phyloP scores from a whole-genome alignment of 2,888 invertebrate genomes.

The Ernsta delagoae region DNA sequence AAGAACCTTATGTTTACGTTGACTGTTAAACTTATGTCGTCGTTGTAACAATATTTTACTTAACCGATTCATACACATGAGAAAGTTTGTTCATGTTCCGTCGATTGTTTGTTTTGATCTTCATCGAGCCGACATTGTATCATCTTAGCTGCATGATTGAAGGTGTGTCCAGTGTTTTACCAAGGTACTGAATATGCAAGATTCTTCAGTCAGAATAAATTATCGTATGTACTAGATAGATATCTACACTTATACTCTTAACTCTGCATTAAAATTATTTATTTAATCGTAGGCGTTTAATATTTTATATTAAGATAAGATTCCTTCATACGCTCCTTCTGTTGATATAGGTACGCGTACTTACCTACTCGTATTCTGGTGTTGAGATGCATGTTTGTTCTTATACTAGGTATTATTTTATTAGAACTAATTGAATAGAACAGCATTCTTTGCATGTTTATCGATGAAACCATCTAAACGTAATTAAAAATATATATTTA shows the following conservation, averaged over 20 bases:
- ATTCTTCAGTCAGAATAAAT: neutral
- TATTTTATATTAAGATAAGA: no score
- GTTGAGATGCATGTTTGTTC: no score
- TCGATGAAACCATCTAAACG: no score
- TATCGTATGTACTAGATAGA: neutral
- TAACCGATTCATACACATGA: conserved; percentile 48
- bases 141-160: conserved; percentile 39
- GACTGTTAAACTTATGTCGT: conserved; percentile 73
- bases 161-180: conserved; percentile 15
- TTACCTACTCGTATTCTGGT: no score
- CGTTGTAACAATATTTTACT: conserved; percentile 75
- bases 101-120: conserved; percentile 61
- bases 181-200: conserved; percentile 11
- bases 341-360: no score
- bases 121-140: conserved; percentile 50
- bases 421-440: no score
- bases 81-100: conserved; percentile 45
- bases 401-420: no score
- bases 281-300: no score
- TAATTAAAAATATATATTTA: neutral
- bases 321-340: no score
- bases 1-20: conserved; percentile 76
- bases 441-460: no score
- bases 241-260: no score
- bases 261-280: no score